Base-by-base conservation (phyloP, 2,797 vertebrate genomes). In the Petrocephalus sullivani region DNA sequence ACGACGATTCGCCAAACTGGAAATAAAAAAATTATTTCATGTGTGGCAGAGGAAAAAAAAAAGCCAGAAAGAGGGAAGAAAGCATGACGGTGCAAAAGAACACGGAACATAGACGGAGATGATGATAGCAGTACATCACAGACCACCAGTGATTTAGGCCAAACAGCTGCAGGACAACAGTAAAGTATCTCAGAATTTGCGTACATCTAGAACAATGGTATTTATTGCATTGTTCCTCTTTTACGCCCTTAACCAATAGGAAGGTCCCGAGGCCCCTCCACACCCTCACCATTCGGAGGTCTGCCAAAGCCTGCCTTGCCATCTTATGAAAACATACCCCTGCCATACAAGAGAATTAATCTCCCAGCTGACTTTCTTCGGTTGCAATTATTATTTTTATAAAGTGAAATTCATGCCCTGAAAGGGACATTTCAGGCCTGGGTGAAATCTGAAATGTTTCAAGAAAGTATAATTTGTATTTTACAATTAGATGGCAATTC, bases 121-220 rank as follows among this genome's bases (percentile, higher is more conserved):
- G 91, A 93, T 88, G 92, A 92, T 90, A 90, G 87, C 19, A 88
- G 41, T 61, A 37, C 92, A 93, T 92, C 92, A 94, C 92, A 90
- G 56, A 86, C 88, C 90, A 86, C 91, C 91, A 91, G 91, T 90
- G 91, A 94, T 92, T 93, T 89, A 93, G 94, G 94, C 92, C 93
- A 92, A 94, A 92, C 94, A 94, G 94, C 94, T 95, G 93, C 33
- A 23, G 92, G 0, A 91, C 90, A 87, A 92, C 89, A 90, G 84
- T 91, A 91, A 90, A 92, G 92, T 91, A 92, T 92, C 91, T 90
- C 90, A 92, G 10, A 56, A 12, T 56, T 56, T 33, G 37, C 0
- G 51, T 57, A 28, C 85, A 84, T 84, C 57, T 88, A 28, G 85
- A 84, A 88, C 75, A 58, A 87, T 4, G 58, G 46, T 33, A 51